A percentile compares a stretch with the other conserved stretches of the same genome.
These are phyloP conservation scores for Hoplodrina ambigua DNA, from an alignment of 2,888 invertebrate genomes.

Conservation along the genomic window DNA sequence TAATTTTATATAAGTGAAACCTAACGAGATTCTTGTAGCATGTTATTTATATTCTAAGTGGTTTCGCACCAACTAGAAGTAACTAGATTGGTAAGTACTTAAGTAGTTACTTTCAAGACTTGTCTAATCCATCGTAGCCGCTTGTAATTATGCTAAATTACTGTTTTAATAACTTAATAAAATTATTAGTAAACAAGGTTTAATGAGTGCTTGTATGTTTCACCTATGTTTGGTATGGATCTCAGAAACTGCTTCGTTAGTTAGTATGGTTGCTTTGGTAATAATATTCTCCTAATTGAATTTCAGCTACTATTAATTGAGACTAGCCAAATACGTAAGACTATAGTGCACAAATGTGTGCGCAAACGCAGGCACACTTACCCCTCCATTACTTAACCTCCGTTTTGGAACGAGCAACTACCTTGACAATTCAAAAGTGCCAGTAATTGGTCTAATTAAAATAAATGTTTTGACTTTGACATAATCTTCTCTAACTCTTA, in stretches of 20 bases:
- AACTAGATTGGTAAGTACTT: conserved; percentile 17
- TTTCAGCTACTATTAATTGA: no score
- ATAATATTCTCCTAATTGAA: no score
- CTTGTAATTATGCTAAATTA: conserved; percentile 46
- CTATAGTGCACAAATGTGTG: no score
- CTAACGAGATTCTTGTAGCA: conserved; percentile 57
- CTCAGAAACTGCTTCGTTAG: neutral
- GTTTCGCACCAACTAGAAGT: conserved; percentile 30
- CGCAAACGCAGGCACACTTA: no score
- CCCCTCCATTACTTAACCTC: no score
- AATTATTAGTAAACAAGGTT: conserved; percentile 5
- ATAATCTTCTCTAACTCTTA: no score
- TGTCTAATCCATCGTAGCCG: conserved; percentile 26
- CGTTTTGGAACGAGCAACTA: no score
- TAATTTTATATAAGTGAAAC: conserved; percentile 66
- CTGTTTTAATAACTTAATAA: conserved; percentile 23
- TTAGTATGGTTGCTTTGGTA: no score
- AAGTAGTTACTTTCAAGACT: conserved; percentile 30
- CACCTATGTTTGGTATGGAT: neutral
- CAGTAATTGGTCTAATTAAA: no score
- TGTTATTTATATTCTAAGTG: conserved; percentile 49
- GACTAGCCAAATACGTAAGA: no score
- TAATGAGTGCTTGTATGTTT: neutral
- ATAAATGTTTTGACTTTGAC: no score
- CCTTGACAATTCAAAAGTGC: no score